Evolutionary conservation across 2,113 vertebrate species (phyloP).

Genomic region (Myxocyprinus asiaticus): DNA sequence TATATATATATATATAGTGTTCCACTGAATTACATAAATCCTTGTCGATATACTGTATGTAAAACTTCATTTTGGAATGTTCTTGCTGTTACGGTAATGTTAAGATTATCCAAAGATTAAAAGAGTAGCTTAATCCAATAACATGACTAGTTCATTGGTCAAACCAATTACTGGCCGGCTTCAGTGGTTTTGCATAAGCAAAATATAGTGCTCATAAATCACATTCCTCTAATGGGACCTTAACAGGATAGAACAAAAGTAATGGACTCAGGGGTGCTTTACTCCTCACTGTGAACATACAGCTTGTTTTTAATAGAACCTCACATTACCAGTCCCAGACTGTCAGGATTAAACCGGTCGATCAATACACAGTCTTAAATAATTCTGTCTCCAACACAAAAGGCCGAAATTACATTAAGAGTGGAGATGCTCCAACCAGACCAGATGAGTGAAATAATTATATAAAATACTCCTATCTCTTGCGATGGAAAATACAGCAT

Average conservation of each 20-base stretch:
- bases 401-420: conserved; percentile 6
- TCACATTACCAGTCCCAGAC: conserved; percentile 1
- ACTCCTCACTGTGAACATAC: neutral
- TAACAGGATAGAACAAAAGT: neutral
- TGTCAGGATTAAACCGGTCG: neutral
- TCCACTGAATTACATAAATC: neutral
- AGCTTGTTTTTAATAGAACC: neutral
- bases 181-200: neutral
- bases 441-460: conserved; percentile 5
- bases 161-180: conserved; percentile 12
- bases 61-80: neutral
- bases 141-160: conserved; percentile 1
- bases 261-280: neutral
- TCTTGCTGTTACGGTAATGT: neutral
- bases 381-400: neutral
- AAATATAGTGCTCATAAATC: conserved; percentile 1
- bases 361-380: conserved; percentile 17
- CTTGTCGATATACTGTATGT: neutral
- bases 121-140: neutral
- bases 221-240: conserved; percentile 8
- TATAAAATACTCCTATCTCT: neutral
- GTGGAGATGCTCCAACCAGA: conserved; percentile 4
- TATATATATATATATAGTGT: no score
- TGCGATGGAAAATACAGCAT: neutral
- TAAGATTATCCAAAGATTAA: neutral